Conservation (phyloP, 2,888 invertebrate genomes). For the Encarsia formosa region DNA sequence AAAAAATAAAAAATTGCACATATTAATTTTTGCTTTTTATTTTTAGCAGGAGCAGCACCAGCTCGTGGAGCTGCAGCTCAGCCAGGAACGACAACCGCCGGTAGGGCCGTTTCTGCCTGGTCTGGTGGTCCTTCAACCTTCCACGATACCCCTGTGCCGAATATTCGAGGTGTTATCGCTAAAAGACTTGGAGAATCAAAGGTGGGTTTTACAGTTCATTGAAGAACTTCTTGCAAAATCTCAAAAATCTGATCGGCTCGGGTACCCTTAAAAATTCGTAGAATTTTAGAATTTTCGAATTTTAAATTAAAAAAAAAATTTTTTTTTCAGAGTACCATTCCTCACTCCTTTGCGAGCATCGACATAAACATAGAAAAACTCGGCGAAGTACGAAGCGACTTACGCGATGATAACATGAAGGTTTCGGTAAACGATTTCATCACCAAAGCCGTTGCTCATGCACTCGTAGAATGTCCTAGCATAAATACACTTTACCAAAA, state of each 20-base stretch:
- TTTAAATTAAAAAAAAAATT: too few relatives aligned
- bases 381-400: slow-evolving; percentile 53
- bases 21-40: too few relatives aligned
- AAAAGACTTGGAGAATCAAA: slow-evolving; percentile 64
- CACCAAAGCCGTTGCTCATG: slow-evolving; percentile 61
- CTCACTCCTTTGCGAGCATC: slow-evolving; percentile 63
- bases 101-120: not conserved
- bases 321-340: slow-evolving; percentile 58
- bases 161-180: slow-evolving; percentile 62
- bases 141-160: slow-evolving; percentile 58
- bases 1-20: too few relatives aligned
- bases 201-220: slow-evolving; percentile 36
- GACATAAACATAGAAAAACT: slow-evolving; percentile 56
- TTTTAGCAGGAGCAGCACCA: too few relatives aligned
- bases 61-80: slow-evolving; percentile 7
- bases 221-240: too few relatives aligned
- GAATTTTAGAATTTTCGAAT: slow-evolving; percentile 8
- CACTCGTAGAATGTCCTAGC: slow-evolving; percentile 55
- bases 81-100: not conserved
- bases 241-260: too few relatives aligned
- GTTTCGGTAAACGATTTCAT: slow-evolving; percentile 66
- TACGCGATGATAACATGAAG: slow-evolving; percentile 54
- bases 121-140: slow-evolving; percentile 43
- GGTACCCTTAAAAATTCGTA: too few relatives aligned
- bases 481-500: slow-evolving; percentile 54